Percentiles rank a stretch among this genome's conserved stretches.
These are phyloP conservation scores for Tauraco erythrolophus DNA, from an alignment of 2,113 vertebrate genomes.

Conservation along the genomic window DNA sequence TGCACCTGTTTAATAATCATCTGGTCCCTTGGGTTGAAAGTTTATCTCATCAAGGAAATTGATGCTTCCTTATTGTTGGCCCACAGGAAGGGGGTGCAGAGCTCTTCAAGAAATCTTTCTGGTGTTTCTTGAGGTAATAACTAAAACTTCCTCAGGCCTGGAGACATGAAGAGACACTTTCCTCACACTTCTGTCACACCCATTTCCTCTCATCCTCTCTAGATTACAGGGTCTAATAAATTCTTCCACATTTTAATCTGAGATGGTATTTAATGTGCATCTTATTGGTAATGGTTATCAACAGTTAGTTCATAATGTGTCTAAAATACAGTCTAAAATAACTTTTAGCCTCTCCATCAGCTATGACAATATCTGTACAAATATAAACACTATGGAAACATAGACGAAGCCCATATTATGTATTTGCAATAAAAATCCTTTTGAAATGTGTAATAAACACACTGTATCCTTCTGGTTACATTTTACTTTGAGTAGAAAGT, in stretches of 20 bases:
- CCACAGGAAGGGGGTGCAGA: background rate
- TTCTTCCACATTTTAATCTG: background rate
- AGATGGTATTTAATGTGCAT: background rate
- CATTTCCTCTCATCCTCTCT: background rate
- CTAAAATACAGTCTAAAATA: background rate
- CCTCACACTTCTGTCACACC: background rate
- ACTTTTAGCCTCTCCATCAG: background rate
- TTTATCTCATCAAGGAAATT: slow-evolving; percentile 38
- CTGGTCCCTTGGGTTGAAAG: background rate
- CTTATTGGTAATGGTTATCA: background rate
- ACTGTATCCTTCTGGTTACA: background rate
- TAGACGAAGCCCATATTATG: background rate
- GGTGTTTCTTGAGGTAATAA: background rate
- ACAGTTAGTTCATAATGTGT: background rate
- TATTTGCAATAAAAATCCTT: background rate
- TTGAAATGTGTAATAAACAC: background rate
- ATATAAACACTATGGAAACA: background rate
- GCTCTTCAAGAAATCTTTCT: background rate
- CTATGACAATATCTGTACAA: background rate
- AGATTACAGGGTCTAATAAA: background rate
- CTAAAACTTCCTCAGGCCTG: background rate
- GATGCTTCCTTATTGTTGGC: background rate
- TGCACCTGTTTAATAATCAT: slow-evolving; percentile 13
- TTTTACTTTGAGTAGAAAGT: background rate
- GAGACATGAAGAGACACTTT: background rate